These are phyloP conservation scores for Lanius ludovicianus DNA, from an alignment of 2,113 vertebrate species.

Conservation along the genomic window DNA sequence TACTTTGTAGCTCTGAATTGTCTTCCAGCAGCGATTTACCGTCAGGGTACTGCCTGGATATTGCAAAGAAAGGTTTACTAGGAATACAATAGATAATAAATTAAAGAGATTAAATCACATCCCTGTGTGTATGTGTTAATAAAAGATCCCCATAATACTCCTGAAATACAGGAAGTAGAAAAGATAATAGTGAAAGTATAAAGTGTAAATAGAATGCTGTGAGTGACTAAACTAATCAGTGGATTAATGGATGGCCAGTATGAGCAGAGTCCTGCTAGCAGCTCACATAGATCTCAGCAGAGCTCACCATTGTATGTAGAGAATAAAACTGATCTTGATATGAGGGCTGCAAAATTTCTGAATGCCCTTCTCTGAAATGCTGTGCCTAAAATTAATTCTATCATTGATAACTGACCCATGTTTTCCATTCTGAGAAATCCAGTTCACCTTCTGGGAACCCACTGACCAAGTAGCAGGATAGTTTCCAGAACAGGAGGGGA, in stretches of 20 bases:
- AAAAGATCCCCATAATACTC: neutral
- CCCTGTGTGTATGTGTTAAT: neutral
- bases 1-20: neutral
- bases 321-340: neutral
- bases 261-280: neutral
- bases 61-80: conserved; percentile 26
- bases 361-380: neutral
- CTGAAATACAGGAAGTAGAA: conserved; percentile 17
- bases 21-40: conserved; percentile 8
- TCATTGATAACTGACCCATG: neutral
- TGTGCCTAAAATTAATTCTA: neutral
- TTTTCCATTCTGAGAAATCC: neutral
- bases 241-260: neutral
- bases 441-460: neutral
- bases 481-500: neutral
- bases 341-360: neutral
- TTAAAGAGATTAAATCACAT: conserved; percentile 47
- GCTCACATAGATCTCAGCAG: neutral
- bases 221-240: conserved; percentile 20
- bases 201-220: conserved; percentile 1
- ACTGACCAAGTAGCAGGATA: neutral
- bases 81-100: conserved; percentile 41
- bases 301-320: neutral
- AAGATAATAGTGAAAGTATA: neutral
- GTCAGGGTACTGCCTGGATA: neutral